Percentiles rank a stretch among this genome's conserved stretches.
Conservation (phyloP, 2,113 vertebrate species). For the Tylochromis polylepis region DNA sequence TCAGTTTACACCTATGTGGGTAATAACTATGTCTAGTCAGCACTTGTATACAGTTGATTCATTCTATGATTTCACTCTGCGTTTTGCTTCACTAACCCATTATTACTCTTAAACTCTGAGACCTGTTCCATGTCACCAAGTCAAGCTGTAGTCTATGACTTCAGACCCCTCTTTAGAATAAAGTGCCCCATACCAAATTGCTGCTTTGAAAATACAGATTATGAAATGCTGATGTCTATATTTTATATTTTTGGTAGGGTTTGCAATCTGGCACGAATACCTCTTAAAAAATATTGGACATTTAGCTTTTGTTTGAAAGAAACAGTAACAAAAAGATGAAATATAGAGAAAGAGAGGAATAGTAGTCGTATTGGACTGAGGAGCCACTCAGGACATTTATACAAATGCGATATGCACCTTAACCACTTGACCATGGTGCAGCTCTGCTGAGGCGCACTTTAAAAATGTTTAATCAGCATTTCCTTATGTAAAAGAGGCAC, state of each 20-base stretch:
- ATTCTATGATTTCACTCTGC: background rate
- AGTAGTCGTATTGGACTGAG: background rate
- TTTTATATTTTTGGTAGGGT: background rate
- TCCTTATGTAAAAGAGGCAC: background rate
- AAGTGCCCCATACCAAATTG: background rate
- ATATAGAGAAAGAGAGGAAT: background rate
- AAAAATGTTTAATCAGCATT: background rate
- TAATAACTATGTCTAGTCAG: conserved; percentile 34
- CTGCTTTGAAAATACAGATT: background rate
- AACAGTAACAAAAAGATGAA: background rate
- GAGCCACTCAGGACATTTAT: background rate
- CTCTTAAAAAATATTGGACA: background rate
- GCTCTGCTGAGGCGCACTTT: background rate
- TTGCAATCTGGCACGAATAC: background rate
- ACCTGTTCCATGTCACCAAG: background rate
- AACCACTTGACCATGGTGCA: background rate
- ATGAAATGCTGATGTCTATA: background rate
- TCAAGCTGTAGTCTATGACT: background rate
- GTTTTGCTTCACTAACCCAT: background rate
- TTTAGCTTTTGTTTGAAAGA: background rate
- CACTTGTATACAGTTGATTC: background rate
- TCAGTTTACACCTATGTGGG: conserved; percentile 6
- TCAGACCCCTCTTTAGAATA: background rate
- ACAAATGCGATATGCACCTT: background rate
- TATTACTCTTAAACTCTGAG: conserved; percentile 12